Evolutionary conservation across 2,113 vertebrate genomes (phyloP), one percentile per base, ranked within the genome.

Genomic region (Gila orcuttii): DNA sequence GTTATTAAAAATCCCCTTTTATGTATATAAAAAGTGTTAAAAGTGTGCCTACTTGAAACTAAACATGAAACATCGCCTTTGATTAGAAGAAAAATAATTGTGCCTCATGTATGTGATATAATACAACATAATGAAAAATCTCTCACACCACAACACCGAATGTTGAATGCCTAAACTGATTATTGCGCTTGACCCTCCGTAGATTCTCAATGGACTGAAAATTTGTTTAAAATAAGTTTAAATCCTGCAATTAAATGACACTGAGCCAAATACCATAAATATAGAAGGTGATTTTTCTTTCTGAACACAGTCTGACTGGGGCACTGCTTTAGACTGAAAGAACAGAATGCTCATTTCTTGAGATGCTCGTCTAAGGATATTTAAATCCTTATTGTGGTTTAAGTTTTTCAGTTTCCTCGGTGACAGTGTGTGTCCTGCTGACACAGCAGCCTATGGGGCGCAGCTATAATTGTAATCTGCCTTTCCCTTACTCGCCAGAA

Each of bases 401-500:
- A 87, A 55, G 73, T 57, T 74, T 78, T 66, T 47, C 23, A 62
- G 50, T 88, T 86, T 85, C 84, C 82, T 84, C 82, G 75, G 82
- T 91, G 85, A 86, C 78, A 91, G 91, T 90, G 68, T 64, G 83
- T 31, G 89, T 90, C 84, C 76, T 88, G 93, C 94, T 95, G 94
- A 94, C 91, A 87, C 93, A 93, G 93, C 91, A 81, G 74, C 87
- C 52, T 59, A 87, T 88, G 42, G 83, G 89, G 85, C 79, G 85
- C 82, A 86, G 91, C 92, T 94, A 92, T 94, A 95, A 95, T 95
- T 93, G 92, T 88, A 88, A 90, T 90, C 91, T 91, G 23, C 91
- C 84, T 85, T 66, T 64, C 55, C 91, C 86, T 91, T 89, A 73
- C 92, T 93, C 89, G 93, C 90, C 90, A 93, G 90, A 94, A 92